phyloP scores from a whole-genome alignment of 2,888 invertebrate genomes.

The Philhelius pedissequus region DNA sequence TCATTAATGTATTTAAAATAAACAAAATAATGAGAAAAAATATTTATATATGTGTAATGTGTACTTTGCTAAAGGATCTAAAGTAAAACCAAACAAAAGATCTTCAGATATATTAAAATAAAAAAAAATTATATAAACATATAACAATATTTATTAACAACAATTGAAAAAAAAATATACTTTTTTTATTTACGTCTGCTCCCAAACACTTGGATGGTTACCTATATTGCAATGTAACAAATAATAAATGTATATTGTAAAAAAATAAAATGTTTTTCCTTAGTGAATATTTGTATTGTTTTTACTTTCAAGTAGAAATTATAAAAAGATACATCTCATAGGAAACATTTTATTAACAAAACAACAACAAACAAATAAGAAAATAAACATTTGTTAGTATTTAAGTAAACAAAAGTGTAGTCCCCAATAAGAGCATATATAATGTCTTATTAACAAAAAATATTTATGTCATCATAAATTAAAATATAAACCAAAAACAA shows the following conservation, averaged over 20 bases:
- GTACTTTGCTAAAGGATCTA: conserved; percentile 59
- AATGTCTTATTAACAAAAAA: conserved; percentile 11
- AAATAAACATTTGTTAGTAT: conserved; percentile 45
- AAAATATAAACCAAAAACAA: neutral
- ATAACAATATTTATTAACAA: conserved; percentile 41
- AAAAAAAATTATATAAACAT: conserved; percentile 32
- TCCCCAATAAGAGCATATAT: neutral
- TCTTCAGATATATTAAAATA: conserved; percentile 13
- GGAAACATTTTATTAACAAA: conserved; percentile 47
- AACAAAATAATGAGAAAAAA: conserved; percentile 16
- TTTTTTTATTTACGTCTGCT: conserved; percentile 34
- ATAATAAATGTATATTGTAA: conserved; percentile 28
- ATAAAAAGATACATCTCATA: neutral
- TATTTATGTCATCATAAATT: conserved; percentile 36
- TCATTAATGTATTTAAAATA: conserved; percentile 21
- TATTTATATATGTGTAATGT: conserved; percentile 37
- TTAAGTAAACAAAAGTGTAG: conserved; percentile 23
- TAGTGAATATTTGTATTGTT: conserved; percentile 26
- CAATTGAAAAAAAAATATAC: conserved; percentile 20
- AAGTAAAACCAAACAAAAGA: conserved; percentile 1
- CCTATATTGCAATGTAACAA: conserved; percentile 41
- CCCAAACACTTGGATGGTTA: conserved; percentile 41
- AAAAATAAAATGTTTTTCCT: conserved; percentile 33
- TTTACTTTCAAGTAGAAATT: conserved; percentile 35
- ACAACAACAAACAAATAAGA: neutral